These are phyloP conservation scores for Odontamblyopus lacepedii DNA, from an alignment of 2,797 vertebrate species.

Conservation along the genomic window DNA sequence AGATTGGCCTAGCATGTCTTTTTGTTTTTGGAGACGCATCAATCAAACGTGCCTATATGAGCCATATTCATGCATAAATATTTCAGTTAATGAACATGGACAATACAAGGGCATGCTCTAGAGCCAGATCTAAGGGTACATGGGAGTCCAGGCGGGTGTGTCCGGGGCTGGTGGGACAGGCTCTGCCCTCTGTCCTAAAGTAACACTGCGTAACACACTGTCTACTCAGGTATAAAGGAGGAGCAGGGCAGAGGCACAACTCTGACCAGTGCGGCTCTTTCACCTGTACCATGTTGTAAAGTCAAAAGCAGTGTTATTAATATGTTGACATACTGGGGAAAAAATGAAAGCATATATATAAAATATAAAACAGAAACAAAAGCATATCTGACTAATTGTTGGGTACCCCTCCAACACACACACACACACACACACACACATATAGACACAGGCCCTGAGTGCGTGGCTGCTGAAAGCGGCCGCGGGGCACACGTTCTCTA, in stretches of 20 bases:
- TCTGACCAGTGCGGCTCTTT: background rate
- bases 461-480: slow-evolving; percentile 58
- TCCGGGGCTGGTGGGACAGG: slow-evolving; percentile 75
- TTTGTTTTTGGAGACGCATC: slow-evolving; percentile 97
- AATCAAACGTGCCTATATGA: slow-evolving; percentile 90
- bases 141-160: slow-evolving; percentile 86
- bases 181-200: slow-evolving; percentile 43
- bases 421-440: slow-evolving; percentile 26
- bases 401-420: background rate
- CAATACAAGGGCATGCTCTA: slow-evolving; percentile 77
- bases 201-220: background rate
- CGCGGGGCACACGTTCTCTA: slow-evolving; percentile 67
- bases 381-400: background rate
- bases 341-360: background rate
- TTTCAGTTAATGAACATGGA: slow-evolving; percentile 91
- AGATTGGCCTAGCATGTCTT: slow-evolving; percentile 93
- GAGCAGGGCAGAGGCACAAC: background rate
- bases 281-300: background rate
- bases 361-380: background rate
- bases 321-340: background rate
- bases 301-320: background rate
- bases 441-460: slow-evolving; percentile 35
- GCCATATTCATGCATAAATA: slow-evolving; percentile 96
- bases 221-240: background rate
- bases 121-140: slow-evolving; percentile 48